phyloP scores from a whole-genome alignment of 1,140 invertebrate species.

The Helicoverpa zea region DNA sequence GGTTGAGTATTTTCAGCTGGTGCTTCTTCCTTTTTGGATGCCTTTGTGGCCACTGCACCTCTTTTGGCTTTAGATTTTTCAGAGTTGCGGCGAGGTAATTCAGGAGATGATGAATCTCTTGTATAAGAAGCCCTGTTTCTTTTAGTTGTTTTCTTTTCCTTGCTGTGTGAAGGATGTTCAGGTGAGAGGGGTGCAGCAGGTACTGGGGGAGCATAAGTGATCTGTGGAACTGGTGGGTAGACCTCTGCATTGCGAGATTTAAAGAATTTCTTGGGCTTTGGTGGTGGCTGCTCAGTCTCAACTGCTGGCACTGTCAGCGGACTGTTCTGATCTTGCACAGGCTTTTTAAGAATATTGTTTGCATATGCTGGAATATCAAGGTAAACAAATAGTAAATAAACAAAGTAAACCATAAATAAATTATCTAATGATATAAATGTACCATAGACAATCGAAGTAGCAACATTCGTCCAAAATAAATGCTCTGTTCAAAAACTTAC shows the following conservation, averaged over 20 bases:
- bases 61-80: conserved; percentile 82
- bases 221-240: conserved; percentile 87
- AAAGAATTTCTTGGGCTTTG: conserved; percentile 96
- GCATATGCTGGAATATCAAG: conserved; percentile 80
- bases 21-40: conserved; percentile 80
- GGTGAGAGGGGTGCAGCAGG: conserved; percentile 87
- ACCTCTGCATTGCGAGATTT: conserved; percentile 93
- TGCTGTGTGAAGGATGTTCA: conserved; percentile 87
- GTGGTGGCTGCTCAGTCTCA: conserved; percentile 86
- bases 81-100: conserved; percentile 79
- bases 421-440: background rate
- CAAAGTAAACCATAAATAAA: background rate
- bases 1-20: conserved; percentile 77
- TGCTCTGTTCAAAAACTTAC: conserved; percentile 44
- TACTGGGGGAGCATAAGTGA: conserved; percentile 83
- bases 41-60: conserved; percentile 81
- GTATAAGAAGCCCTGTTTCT: conserved; percentile 74
- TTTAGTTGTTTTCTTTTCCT: conserved; percentile 79
- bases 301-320: conserved; percentile 86
- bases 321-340: conserved; percentile 88
- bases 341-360: conserved; percentile 83
- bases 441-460: conserved; percentile 13
- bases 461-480: conserved; percentile 28
- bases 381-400: conserved; percentile 44
- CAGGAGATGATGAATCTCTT: conserved; percentile 83